Evolutionary conservation across 2,113 vertebrate genomes (phyloP).

Genomic region (Nettapus auritus): DNA sequence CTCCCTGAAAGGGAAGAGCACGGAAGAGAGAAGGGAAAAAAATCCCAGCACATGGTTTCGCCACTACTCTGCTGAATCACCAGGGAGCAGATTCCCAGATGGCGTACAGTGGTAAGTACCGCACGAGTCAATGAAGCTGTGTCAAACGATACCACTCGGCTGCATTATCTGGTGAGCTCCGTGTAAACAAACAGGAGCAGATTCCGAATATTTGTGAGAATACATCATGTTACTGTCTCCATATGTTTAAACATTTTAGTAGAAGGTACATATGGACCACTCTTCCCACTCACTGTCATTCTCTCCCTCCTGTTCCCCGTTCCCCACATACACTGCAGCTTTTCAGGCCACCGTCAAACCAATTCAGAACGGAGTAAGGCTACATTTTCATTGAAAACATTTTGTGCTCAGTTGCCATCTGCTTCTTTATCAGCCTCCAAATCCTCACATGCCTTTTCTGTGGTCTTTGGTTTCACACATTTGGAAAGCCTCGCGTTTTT

Average conservation of each 20-base stretch:
- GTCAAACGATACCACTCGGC: conserved; percentile 28
- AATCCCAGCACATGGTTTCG: not conserved
- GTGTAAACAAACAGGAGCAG: conserved; percentile 63
- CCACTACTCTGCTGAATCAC: conserved; percentile 37
- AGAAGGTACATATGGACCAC: conserved; percentile 62
- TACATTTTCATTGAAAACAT: conserved; percentile 68
- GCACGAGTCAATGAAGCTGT: conserved; percentile 46
- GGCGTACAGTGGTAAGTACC: not conserved
- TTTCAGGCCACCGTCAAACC: conserved; percentile 55
- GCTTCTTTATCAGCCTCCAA: conserved; percentile 55
- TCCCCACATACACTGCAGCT: not conserved
- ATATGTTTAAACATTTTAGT: conserved; percentile 65
- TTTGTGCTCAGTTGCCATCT: conserved; percentile 67
- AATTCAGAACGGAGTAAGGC: conserved; percentile 33
- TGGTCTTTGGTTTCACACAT: conserved; percentile 26
- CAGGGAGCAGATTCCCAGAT: conserved; percentile 44
- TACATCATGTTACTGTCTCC: conserved; percentile 65
- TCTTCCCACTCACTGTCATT: conserved; percentile 69
- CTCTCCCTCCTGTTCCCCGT: conserved; percentile 40
- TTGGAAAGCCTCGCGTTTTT: not conserved
- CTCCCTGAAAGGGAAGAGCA: not conserved
- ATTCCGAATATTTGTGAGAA: conserved; percentile 63
- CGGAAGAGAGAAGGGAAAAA: not conserved
- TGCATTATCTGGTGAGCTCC: conserved; percentile 39
- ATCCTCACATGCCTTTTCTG: conserved; percentile 47